Evolutionary conservation across 2,888 invertebrate genomes (phyloP).

Genomic region (Ametastegia equiseti): DNA sequence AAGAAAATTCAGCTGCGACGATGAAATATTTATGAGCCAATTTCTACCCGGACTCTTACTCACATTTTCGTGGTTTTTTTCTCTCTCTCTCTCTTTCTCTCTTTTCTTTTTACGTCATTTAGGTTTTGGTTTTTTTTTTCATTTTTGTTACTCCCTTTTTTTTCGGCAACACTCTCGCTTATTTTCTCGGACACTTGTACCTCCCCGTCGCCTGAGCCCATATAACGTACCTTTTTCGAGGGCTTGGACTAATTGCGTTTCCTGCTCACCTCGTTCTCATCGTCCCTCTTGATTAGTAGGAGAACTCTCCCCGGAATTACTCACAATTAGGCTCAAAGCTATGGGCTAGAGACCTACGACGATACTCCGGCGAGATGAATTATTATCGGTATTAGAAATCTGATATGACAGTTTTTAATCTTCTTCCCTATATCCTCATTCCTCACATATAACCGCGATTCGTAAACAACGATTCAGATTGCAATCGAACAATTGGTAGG

Average conservation of each 20-base stretch:
- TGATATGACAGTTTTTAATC: too few relatives aligned
- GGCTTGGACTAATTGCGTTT: background rate
- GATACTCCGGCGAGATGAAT: background rate
- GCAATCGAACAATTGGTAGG: too few relatives aligned
- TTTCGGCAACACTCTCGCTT: too few relatives aligned
- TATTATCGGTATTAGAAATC: too few relatives aligned
- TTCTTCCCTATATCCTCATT: too few relatives aligned
- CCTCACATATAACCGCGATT: too few relatives aligned
- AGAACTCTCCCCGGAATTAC: background rate
- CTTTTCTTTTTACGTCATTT: background rate
- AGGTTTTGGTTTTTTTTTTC: background rate
- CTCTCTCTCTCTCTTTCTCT: background rate
- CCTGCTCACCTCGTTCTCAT: background rate
- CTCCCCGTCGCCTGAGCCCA: too few relatives aligned
- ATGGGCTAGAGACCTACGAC: background rate
- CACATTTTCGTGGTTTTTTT: background rate
- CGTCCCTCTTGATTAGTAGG: background rate
- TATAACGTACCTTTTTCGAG: background rate
- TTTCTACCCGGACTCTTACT: slow-evolving; percentile 18
- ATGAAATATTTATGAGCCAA: slow-evolving; percentile 44
- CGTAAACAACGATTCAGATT: too few relatives aligned
- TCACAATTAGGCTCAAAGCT: background rate
- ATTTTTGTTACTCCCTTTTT: too few relatives aligned
- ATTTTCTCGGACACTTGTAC: background rate
- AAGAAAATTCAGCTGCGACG: background rate